phyloP scores from a whole-genome alignment of 2,888 invertebrate species.

The Eulithis prunata region DNA sequence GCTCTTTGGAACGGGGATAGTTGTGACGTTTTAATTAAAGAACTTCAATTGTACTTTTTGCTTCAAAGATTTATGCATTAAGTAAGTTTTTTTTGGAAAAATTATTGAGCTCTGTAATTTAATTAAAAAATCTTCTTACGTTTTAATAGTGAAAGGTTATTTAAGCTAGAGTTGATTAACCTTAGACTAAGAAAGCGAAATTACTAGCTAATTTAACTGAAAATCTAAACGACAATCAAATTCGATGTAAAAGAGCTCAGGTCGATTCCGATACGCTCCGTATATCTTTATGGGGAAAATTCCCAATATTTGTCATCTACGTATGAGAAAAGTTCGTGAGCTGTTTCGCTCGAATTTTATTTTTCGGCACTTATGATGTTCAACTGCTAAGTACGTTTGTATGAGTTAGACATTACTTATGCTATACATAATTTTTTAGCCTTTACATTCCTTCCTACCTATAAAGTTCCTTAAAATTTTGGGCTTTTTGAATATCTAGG shows the following conservation, averaged over 20 bases:
- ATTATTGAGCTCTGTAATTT: background rate
- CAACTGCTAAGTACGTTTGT: background rate
- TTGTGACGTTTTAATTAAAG: conserved; percentile 44
- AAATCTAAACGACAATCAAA: conserved; percentile 18
- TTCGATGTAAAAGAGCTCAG: conserved; percentile 24
- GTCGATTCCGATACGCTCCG: conserved; percentile 7
- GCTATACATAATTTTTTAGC: too few species aligned
- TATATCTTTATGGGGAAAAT: background rate
- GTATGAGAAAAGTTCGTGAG: conserved; percentile 9
- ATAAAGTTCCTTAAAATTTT: too few species aligned
- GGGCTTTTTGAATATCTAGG: too few species aligned
- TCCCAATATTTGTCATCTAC: conserved; percentile 8
- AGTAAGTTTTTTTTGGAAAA: background rate
- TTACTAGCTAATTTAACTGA: too few species aligned
- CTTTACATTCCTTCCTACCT: too few species aligned
- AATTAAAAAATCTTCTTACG: too few species aligned
- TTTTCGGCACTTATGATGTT: background rate
- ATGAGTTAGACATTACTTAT: background rate
- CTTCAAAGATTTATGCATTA: conserved; percentile 24
- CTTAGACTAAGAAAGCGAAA: too few species aligned
- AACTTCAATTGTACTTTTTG: conserved; percentile 32
- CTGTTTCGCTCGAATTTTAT: conserved; percentile 6
- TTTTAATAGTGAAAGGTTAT: too few species aligned
- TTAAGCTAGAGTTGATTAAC: too few species aligned
- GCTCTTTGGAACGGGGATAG: conserved; percentile 32